Conservation (phyloP, 2,797 vertebrate species). For the Trachops cirrhosus region DNA sequence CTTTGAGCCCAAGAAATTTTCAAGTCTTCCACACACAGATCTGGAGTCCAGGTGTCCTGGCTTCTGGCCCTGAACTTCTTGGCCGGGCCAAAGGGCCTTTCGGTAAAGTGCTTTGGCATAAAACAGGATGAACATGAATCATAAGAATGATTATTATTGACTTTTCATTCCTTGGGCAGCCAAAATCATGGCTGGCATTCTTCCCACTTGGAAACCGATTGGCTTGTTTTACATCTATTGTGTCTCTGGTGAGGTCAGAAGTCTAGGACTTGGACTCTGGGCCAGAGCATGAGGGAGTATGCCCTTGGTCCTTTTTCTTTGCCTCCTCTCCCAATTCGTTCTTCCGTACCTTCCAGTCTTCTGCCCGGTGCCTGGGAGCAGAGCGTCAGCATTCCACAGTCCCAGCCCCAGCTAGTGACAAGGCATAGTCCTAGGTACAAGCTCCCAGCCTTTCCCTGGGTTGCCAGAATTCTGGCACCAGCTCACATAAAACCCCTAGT, state of each 20-base stretch:
- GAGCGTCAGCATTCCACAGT: background rate
- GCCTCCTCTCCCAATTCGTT: background rate
- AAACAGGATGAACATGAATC: conserved; percentile 47
- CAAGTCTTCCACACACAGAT: background rate
- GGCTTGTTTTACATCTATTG: conserved; percentile 40
- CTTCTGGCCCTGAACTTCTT: conserved; percentile 22
- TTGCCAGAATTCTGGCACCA: background rate
- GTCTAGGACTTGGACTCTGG: background rate
- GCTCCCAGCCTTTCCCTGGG: background rate
- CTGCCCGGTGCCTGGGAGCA: background rate
- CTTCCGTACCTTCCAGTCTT: background rate
- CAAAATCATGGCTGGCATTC: conserved; percentile 52
- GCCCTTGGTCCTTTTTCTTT: background rate
- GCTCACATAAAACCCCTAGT: background rate
- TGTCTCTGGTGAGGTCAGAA: background rate
- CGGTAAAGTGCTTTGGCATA: conserved; percentile 56
- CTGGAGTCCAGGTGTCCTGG: conserved; percentile 35
- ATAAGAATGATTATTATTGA: conserved; percentile 56
- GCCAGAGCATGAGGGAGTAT: background rate
- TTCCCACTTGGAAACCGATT: conserved; percentile 51
- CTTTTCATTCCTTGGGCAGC: conserved; percentile 63
- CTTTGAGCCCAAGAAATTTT: background rate
- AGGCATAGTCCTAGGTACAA: background rate
- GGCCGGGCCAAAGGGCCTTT: conserved; percentile 23
- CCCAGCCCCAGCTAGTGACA: background rate